phyloP scores from a whole-genome alignment of 2,113 vertebrate species.

The Cygnus buccinator region DNA sequence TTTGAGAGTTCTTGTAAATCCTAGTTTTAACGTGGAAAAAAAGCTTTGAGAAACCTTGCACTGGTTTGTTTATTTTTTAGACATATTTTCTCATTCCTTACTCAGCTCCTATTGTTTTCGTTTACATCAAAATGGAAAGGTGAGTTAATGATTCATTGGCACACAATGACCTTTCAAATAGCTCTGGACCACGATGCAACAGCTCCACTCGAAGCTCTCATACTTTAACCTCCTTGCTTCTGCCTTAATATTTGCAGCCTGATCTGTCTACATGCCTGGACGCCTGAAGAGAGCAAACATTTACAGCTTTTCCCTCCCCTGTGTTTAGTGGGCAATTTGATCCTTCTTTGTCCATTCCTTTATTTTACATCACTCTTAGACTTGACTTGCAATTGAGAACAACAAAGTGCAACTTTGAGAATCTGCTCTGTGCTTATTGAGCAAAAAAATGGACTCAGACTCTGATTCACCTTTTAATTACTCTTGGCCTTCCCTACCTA shows the following conservation, averaged over 20 bases:
- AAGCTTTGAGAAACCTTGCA: background rate
- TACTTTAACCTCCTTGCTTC: constrained; percentile 60
- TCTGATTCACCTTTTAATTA: constrained; percentile 99
- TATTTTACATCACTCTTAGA: constrained; percentile 76
- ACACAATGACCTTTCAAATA: constrained; percentile 84
- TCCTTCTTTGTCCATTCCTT: constrained; percentile 76
- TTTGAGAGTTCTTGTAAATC: background rate
- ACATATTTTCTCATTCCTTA: constrained; percentile 29
- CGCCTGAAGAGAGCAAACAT: constrained; percentile 79
- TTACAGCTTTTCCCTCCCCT: constrained; percentile 77
- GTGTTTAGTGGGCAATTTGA: constrained; percentile 75
- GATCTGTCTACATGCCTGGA: constrained; percentile 78
- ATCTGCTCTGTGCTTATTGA: constrained; percentile 42
- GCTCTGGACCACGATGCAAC: constrained; percentile 73
- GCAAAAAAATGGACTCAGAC: constrained; percentile 92
- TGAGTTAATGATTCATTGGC: constrained; percentile 91
- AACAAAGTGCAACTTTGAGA: constrained; percentile 44
- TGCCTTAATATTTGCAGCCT: constrained; percentile 81
- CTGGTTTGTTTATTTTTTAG: constrained; percentile 31
- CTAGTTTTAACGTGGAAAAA: background rate
- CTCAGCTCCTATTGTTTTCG: constrained; percentile 70
- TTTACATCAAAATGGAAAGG: constrained; percentile 81
- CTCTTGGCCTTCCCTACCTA: constrained; percentile 98
- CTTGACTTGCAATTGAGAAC: constrained; percentile 65
- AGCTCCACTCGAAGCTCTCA: constrained; percentile 49